phyloP scores from a whole-genome alignment of 2,113 vertebrate species.

The Donacobius atricapilla region DNA sequence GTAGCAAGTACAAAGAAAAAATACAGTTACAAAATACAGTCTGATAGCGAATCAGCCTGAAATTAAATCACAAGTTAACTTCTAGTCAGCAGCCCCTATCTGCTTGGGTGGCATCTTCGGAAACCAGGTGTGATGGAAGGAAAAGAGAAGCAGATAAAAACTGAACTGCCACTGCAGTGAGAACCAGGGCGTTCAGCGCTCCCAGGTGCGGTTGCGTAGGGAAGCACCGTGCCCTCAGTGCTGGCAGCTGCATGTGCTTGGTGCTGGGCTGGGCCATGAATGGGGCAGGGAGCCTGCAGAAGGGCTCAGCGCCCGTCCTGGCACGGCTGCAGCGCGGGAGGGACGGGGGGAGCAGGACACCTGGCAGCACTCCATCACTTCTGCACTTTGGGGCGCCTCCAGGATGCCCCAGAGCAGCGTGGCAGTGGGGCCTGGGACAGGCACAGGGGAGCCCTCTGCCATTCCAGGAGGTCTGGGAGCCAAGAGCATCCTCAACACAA shows the following conservation, averaged over 20 bases:
- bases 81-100: neutral
- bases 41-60: neutral
- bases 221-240: neutral
- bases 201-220: rapidly evolving
- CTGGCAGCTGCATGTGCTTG: neutral
- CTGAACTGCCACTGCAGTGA: neutral
- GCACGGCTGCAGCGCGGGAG: neutral
- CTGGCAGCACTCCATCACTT: neutral
- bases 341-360: neutral
- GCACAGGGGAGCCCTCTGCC: neutral
- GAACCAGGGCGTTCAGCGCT: neutral
- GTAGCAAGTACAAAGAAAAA: neutral
- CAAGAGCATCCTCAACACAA: neutral
- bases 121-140: neutral
- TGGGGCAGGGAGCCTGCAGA: neutral
- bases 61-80: neutral
- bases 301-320: too few species aligned
- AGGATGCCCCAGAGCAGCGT: neutral
- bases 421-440: neutral
- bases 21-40: neutral
- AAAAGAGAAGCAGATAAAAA: neutral
- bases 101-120: neutral
- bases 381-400: neutral
- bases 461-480: neutral
- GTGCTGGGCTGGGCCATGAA: neutral